These are phyloP conservation scores for Clarias laeviceps DNA, from an alignment of 2,797 vertebrate species.

Conservation along the genomic window DNA sequence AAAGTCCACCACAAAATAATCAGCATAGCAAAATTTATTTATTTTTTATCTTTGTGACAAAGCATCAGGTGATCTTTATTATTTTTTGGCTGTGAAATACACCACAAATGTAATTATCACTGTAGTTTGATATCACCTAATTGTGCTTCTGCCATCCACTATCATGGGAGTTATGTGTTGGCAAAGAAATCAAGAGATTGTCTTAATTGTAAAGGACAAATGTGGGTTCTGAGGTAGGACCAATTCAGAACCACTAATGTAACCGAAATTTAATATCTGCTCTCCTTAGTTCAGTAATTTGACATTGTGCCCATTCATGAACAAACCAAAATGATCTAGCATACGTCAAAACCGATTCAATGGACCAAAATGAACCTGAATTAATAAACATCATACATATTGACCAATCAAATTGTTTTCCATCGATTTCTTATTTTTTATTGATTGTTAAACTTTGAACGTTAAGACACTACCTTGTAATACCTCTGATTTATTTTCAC, in stretches of 20 bases:
- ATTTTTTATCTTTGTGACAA: too few species aligned
- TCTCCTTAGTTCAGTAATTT: background rate
- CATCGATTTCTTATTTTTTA: background rate
- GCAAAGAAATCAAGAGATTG: too few species aligned
- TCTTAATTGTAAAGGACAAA: background rate
- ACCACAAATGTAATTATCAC: too few species aligned
- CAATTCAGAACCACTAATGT: background rate
- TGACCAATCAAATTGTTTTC: background rate
- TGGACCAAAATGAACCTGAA: background rate
- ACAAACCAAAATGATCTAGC: background rate
- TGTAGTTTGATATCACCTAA: too few species aligned
- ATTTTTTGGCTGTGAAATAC: too few species aligned
- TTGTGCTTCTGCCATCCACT: too few species aligned
- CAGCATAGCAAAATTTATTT: too few species aligned
- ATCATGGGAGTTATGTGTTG: too few species aligned
- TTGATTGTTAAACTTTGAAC: background rate
- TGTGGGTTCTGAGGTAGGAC: background rate
- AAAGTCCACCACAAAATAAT: too few species aligned
- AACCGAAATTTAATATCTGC: background rate
- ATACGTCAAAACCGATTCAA: background rate
- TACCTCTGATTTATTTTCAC: slow-evolving; percentile 7
- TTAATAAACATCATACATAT: background rate
- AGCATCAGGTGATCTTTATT: too few species aligned
- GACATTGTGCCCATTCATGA: background rate
- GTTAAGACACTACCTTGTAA: background rate